phyloP scores from a whole-genome alignment of 1,140 invertebrate genomes.

The Gerris buenoi region DNA sequence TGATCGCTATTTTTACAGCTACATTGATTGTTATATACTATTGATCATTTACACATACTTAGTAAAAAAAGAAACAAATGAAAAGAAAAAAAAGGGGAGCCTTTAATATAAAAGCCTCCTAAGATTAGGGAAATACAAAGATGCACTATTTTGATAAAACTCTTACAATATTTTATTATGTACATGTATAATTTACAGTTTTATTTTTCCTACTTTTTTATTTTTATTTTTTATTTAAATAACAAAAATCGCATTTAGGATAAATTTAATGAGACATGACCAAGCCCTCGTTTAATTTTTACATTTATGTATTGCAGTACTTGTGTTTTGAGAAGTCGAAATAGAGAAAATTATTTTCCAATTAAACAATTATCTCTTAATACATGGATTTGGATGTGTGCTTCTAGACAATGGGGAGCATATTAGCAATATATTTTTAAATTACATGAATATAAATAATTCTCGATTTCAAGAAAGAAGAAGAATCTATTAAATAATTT shows the following conservation, averaged over 20 bases:
- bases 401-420: too few relatives aligned
- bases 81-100: background rate
- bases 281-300: too few relatives aligned
- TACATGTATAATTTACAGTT: background rate
- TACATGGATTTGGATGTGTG: too few relatives aligned
- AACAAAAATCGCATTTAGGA: background rate
- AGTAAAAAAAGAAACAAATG: too few relatives aligned
- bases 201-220: background rate
- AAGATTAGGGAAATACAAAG: background rate
- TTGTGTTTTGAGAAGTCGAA: too few relatives aligned
- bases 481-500: too few relatives aligned
- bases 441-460: too few relatives aligned
- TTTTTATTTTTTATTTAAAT: background rate
- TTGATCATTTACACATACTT: background rate
- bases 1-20: background rate
- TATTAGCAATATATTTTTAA: too few relatives aligned
- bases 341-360: too few relatives aligned
- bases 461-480: too few relatives aligned
- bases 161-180: background rate
- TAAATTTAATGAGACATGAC: background rate
- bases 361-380: too few relatives aligned
- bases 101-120: background rate
- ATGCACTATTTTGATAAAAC: background rate
- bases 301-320: too few relatives aligned
- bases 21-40: background rate